Conservation (phyloP, 2,113 vertebrate species). For the Hippotragus niger region DNA sequence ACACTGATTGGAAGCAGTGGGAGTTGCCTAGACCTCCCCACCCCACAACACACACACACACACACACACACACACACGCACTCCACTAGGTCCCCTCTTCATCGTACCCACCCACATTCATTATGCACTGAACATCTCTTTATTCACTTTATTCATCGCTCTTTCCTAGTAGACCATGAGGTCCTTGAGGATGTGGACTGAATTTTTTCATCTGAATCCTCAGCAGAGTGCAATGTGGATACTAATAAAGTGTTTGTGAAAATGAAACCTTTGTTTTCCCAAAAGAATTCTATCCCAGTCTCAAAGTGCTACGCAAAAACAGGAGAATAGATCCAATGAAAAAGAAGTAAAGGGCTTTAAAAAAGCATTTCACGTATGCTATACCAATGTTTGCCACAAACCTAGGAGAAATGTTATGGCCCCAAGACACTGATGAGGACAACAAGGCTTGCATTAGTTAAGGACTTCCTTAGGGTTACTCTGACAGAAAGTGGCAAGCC, state of each 20-base stretch:
- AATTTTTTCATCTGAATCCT: conserved; percentile 20
- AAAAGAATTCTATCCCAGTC: not conserved
- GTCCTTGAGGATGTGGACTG: not conserved
- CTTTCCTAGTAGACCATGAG: not conserved
- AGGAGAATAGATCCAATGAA: not conserved
- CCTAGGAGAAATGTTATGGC: not conserved
- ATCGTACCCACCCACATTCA: conserved; percentile 31
- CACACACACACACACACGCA: not conserved
- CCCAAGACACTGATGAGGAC: not conserved
- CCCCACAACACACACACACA: not conserved
- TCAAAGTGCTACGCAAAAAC: not conserved
- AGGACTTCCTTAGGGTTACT: not conserved
- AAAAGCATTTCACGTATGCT: not conserved
- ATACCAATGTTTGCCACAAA: not conserved
- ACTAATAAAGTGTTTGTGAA: conserved; percentile 42
- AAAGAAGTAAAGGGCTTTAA: not conserved
- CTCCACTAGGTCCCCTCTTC: not conserved
- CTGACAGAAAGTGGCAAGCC: not conserved
- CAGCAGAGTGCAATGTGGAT: conserved; percentile 12
- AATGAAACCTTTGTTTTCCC: conserved; percentile 50
- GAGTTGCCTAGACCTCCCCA: not conserved
- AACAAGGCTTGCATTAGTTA: not conserved
- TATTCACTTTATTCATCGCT: not conserved
- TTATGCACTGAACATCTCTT: not conserved
- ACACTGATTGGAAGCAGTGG: conserved; percentile 29